These are phyloP conservation scores for Thamnophis sirtalis DNA, from an alignment of 2,113 vertebrate genomes.

Conservation along the genomic window DNA sequence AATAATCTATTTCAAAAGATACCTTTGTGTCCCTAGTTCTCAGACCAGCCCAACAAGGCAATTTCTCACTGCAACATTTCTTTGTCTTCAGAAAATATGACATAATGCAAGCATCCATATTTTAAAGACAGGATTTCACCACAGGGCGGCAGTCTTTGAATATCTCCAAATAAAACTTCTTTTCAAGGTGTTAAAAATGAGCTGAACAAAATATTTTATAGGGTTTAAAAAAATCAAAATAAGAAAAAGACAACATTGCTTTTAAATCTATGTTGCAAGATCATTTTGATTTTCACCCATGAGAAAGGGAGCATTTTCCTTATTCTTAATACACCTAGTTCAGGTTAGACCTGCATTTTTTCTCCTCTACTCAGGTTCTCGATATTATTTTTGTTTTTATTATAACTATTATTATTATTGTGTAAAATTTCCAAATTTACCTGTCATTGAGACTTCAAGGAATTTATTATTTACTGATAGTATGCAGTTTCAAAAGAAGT, in stretches of 20 bases:
- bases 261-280: not conserved
- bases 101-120: not conserved
- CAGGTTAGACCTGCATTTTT: not conserved
- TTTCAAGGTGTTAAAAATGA: not conserved
- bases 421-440: not conserved
- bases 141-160: slow-evolving; percentile 53
- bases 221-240: not conserved
- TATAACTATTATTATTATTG: not conserved
- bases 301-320: not conserved
- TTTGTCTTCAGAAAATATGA: not conserved
- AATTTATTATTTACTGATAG: not conserved
- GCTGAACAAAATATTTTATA: not conserved
- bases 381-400: not conserved
- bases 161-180: not conserved
- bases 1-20: not conserved
- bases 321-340: not conserved
- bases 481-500: not conserved
- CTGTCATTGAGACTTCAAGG: not conserved
- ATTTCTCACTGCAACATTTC: not conserved
- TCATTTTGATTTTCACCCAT: not conserved
- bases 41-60: not conserved
- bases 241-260: not conserved
- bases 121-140: slow-evolving; percentile 21
- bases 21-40: not conserved
- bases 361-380: not conserved